Percentiles rank a stretch among this genome's conserved stretches.
phyloP scores from a whole-genome alignment of 2,797 vertebrate genomes.

The Columba guinea region DNA sequence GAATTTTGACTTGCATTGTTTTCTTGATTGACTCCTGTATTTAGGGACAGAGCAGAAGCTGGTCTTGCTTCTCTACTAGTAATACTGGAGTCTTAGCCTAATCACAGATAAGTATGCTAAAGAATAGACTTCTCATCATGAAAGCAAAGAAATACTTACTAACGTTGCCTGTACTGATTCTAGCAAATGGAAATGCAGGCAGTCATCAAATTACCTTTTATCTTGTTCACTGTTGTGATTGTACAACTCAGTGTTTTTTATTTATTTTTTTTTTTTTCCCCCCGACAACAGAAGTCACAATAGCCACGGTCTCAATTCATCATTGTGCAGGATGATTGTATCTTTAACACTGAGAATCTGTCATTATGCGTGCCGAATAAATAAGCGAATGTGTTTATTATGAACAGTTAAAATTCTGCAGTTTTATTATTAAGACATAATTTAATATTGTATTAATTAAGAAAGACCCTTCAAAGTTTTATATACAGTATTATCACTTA shows the following conservation, averaged over 20 bases:
- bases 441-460: slow-evolving; percentile 45
- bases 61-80: background rate
- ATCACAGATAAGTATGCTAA: background rate
- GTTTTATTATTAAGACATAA: slow-evolving; percentile 15
- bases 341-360: background rate
- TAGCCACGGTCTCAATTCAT: background rate
- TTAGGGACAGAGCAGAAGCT: slow-evolving; percentile 6
- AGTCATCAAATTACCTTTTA: slow-evolving; percentile 13
- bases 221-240: background rate
- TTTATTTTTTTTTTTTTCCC: background rate
- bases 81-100: background rate
- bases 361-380: slow-evolving; percentile 34
- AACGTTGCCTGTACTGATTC: background rate
- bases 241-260: background rate
- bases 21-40: background rate
- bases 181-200: background rate
- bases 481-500: background rate
- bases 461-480: background rate
- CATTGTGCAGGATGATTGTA: background rate
- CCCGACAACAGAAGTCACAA: background rate
- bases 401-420: background rate
- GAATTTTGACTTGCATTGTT: background rate
- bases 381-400: slow-evolving; percentile 44
- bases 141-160: background rate
- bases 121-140: background rate